A percentile compares a stretch with the other conserved stretches of the same genome.
Conservation (phyloP, 2,113 vertebrate genomes). For the Perca fluviatilis region DNA sequence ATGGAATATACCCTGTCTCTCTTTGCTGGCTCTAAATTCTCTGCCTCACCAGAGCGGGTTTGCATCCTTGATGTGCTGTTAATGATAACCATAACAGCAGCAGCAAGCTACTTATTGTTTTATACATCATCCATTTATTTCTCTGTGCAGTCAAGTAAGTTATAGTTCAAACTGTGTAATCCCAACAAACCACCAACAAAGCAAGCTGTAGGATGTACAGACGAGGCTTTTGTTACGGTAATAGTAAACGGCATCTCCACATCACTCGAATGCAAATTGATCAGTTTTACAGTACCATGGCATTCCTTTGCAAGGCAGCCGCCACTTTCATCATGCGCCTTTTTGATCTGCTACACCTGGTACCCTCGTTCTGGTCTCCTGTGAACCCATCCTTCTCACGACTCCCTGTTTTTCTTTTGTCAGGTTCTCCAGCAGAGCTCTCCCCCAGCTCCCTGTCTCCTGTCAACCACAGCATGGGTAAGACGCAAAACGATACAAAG, state of each 20-base stretch:
- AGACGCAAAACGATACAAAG: conserved; percentile 36
- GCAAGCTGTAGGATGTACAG: not conserved
- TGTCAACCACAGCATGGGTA: conserved; percentile 98
- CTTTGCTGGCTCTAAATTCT: not conserved
- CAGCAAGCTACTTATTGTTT: not conserved
- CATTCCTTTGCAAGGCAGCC: not conserved
- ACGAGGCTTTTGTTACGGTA: not conserved
- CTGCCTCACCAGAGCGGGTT: not conserved
- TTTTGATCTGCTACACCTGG: conserved; percentile 1
- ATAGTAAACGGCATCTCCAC: not conserved
- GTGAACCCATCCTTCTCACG: not conserved
- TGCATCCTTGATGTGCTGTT: not conserved
- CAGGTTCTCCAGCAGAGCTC: conserved; percentile 97
- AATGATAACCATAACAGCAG: not conserved
- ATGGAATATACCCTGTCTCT: too few relatives aligned
- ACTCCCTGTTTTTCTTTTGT: conserved; percentile 36
- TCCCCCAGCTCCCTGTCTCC: conserved; percentile 97
- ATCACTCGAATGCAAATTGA: not conserved
- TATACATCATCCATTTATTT: conserved; percentile 1
- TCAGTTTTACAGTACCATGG: not conserved
- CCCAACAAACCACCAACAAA: not conserved
- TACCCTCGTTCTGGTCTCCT: not conserved
- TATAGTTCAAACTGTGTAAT: not conserved
- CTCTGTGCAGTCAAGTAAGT: not conserved
- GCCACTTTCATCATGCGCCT: not conserved